Base-by-base conservation (phyloP, 2,113 vertebrate genomes). In the Mesoclemmys tuberculata region DNA sequence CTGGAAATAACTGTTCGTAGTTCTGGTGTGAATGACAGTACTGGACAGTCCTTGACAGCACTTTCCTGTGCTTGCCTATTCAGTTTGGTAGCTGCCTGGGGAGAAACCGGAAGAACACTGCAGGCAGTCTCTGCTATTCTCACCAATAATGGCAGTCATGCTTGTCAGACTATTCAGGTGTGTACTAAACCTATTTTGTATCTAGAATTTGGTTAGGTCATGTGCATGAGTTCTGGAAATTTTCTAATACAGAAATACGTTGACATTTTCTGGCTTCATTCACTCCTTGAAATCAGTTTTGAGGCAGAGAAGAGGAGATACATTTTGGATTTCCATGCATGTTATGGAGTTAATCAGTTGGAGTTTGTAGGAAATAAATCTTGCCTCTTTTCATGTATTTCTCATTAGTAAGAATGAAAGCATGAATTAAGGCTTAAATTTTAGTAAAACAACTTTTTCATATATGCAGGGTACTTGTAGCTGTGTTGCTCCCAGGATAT, bases 151-250 rank as follows among this genome's bases (percentile, higher is more conserved):
- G 99, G 99, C 97, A 99, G 99, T 98, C 99, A 99, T 78, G 99
- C 99, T 96, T 99, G 99, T 98, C 99, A 99, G 97, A 99, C 99
- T 68, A 99, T 99, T 97, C 99, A 99, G 99, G 99, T 99, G 97
- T 97, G 93, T 46, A 46, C 46, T 92, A 85, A 93, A 94, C 51
- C 61, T 87, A 92, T 27, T 95, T 6, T 82, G 0, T 80, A 6
- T 95, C 38, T 94, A 61, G 55, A n/a, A 75, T 49, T 93, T 52
- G 7, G 77, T 19, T 94, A 31, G 88, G 83, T 56, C 2, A 29
- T 29, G 2, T 3, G 11, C 9, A 10, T 31, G 31, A 71, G 29
- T 90, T 90, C 38, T 84, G 71, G 78, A 35, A 87, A 51, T 16
- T 54, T 64, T 77, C 7, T 68, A 1, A n/a, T 49, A 4, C 82